phyloP scores from a whole-genome alignment of 2,797 vertebrate genomes.

The Cynopterus sphinx region DNA sequence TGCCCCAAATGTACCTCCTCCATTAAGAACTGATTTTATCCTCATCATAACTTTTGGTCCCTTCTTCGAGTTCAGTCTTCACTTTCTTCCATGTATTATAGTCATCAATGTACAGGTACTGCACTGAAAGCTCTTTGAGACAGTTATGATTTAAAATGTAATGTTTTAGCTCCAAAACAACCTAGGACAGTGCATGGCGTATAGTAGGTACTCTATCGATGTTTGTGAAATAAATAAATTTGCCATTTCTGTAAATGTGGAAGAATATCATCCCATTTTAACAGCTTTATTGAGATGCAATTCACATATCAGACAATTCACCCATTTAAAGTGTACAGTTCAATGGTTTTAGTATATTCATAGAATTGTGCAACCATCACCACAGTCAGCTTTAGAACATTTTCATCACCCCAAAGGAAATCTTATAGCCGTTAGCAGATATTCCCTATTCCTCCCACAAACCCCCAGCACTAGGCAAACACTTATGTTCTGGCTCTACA shows the following conservation, averaged over 20 bases:
- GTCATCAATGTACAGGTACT: not conserved
- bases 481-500: not conserved
- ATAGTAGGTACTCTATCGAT: not conserved
- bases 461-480: not conserved
- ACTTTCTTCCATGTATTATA: not conserved
- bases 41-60: not conserved
- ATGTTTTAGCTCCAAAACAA: not conserved
- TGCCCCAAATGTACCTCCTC: not conserved
- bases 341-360: not conserved
- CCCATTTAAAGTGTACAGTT: not conserved
- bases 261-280: not conserved
- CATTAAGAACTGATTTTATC: not conserved
- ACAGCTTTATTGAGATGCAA: not conserved
- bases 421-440: not conserved
- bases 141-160: not conserved
- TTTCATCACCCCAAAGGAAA: not conserved
- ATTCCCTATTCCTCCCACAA: not conserved
- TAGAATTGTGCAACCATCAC: not conserved
- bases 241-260: not conserved
- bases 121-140: not conserved
- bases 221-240: not conserved
- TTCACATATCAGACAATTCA: not conserved
- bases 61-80: not conserved
- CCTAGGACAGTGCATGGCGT: not conserved
- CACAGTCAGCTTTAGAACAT: not conserved